These are phyloP conservation scores for Meteorus cinctellus DNA, from an alignment of 2,888 invertebrate genomes.

Conservation along the genomic window DNA sequence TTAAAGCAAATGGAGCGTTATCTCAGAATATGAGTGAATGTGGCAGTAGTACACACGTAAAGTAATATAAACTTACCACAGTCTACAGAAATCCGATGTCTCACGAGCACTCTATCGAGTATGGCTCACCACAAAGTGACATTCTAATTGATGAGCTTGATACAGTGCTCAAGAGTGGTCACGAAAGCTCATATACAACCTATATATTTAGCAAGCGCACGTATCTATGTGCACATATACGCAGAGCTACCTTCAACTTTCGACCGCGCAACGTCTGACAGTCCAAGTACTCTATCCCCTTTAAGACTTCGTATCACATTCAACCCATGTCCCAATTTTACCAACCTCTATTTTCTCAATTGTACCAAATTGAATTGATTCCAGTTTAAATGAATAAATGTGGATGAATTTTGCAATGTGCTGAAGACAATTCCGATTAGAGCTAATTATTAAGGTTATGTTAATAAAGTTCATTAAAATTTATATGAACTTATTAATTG, in stretches of 20 bases:
- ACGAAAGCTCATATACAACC: not conserved
- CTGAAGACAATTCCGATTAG: not conserved
- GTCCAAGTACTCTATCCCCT: not conserved
- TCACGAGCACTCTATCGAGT: constrained; percentile 7
- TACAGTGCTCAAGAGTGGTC: not conserved
- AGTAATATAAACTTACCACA: not conserved
- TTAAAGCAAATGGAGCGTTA: too few species aligned
- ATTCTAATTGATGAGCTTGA: constrained; percentile 13
- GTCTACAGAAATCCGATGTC: not conserved
- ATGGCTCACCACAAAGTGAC: constrained; percentile 6
- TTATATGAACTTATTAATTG: too few species aligned
- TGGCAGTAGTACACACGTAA: not conserved
- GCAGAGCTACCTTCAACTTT: not conserved
- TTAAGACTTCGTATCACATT: not conserved
- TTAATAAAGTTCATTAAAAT: too few species aligned
- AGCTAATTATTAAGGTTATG: too few species aligned
- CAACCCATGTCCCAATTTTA: not conserved
- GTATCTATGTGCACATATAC: not conserved
- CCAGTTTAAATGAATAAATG: not conserved
- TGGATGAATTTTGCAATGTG: not conserved
- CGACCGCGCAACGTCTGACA: not conserved
- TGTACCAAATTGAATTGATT: not conserved
- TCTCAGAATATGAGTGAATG: not conserved
- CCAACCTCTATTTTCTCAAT: not conserved
- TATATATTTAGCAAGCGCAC: not conserved